Percentiles rank a stretch among this genome's conserved stretches.
Conservation (phyloP, 2,888 invertebrate species). For the Campaea margaritaria region DNA sequence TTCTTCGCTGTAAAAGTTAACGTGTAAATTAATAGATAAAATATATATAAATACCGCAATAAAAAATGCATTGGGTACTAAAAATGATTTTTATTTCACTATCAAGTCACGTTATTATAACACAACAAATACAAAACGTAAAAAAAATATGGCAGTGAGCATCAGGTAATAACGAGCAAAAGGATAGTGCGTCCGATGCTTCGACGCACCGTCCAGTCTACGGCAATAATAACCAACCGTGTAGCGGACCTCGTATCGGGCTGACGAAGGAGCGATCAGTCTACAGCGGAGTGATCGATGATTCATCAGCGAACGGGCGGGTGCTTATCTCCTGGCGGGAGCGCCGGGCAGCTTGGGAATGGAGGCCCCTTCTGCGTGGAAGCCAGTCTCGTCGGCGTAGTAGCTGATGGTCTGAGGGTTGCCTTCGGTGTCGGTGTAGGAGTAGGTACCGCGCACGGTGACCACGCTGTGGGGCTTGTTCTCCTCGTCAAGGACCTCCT, state of each 20-base stretch:
- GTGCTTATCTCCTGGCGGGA: conserved; percentile 57
- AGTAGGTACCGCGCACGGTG: conserved; percentile 85
- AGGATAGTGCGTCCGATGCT: neutral
- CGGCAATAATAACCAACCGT: neutral
- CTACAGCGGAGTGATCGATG: too few species aligned
- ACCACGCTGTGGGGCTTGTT: conserved; percentile 84
- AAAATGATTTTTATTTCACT: conserved; percentile 35
- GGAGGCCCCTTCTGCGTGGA: conserved; percentile 86
- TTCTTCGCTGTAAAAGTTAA: too few species aligned
- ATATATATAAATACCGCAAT: neutral
- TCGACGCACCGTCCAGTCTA: neutral
- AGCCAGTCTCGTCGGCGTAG: conserved; percentile 87
- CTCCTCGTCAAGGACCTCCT: conserved; percentile 79
- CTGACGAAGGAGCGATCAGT: too few species aligned
- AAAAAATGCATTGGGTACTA: neutral
- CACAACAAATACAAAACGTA: conserved; percentile 63
- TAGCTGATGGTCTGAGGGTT: conserved; percentile 80
- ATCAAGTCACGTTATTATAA: conserved; percentile 40
- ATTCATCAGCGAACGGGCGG: neutral
- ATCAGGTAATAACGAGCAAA: conserved; percentile 46
- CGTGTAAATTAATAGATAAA: too few species aligned
- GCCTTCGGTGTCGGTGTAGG: conserved; percentile 85
- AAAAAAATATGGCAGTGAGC: conserved; percentile 68
- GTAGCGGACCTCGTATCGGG: neutral
- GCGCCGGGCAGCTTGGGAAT: conserved; percentile 79